Evolutionary conservation across 2,888 invertebrate species (phyloP), one percentile per base, ranked within the genome.

Genomic region (Tetramorium bicarinatum): DNA sequence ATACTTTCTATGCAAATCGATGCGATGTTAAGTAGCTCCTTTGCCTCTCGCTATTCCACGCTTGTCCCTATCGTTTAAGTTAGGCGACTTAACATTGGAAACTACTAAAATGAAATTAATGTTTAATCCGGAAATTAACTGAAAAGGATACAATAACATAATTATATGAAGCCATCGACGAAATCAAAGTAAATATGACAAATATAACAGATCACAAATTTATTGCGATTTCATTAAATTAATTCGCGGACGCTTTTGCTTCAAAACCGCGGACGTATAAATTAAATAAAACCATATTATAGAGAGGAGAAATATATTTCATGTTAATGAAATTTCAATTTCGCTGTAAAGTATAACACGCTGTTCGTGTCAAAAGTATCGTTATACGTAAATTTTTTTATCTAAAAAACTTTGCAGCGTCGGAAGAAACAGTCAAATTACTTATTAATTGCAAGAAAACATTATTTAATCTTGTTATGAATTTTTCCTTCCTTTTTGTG

Each of bases 1-100:
- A 89, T 83, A 88, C 84, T 89, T 89, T 89, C 87, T 79, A 89
- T 89, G 89, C 89, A 89, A 89, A 89, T 89, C 83, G 84, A 89
- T 89, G 85, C 85, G 84, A 83, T 64, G 85, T 85, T 84, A 84
- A 88, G 89, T 82, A 89, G 84, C 83, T 86, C 66, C 75, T 52
- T 56, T 64, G 71, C 69, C 47, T 25, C 47, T 49, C 66, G 47
- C 52, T 64, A 79, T 64, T 71, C 74, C 34, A 18, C 59, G 52
- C 82, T 66, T 61, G 59, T 59, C 61, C 47, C 64, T 64, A 62
- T 18, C 49, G 25, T 61, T 80, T 38, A 71, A 59, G 47, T 71
- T 80, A 59, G 13, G 47, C 71, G 38, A 59, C 59, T 59, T 59
- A 69, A 69, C 59, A 71, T 47, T 56, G 18, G 6, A 47, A 71